Conservation (phyloP, 2,888 invertebrate genomes). For the Sphinx pinastri region DNA sequence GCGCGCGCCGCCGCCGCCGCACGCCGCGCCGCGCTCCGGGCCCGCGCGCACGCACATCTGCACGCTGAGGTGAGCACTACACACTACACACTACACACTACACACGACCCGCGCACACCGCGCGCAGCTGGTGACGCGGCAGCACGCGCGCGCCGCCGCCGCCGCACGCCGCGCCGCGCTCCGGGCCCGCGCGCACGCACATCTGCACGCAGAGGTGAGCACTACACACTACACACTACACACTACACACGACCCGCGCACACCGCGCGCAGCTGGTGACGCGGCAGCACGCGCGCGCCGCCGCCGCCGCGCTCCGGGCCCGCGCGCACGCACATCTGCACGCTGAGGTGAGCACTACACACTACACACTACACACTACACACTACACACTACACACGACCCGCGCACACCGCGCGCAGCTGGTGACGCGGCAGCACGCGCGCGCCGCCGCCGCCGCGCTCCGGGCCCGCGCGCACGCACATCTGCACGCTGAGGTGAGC, state of each 20-base stretch:
- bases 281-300: conserved; percentile 51
- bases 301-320: conserved; percentile 44
- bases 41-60: conserved; percentile 54
- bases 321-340: conserved; percentile 58
- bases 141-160: conserved; percentile 49
- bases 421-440: conserved; percentile 47
- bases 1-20: conserved; percentile 52
- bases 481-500: conserved; percentile 57
- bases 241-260: no score
- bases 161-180: conserved; percentile 50
- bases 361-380: no score
- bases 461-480: conserved; percentile 50
- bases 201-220: conserved; percentile 57
- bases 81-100: no score
- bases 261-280: conserved; percentile 38
- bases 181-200: conserved; percentile 50
- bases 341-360: conserved; percentile 50
- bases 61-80: conserved; percentile 56
- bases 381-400: no score
- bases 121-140: conserved; percentile 40
- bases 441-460: conserved; percentile 47
- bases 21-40: conserved; percentile 45
- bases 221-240: no score
- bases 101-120: conserved; percentile 37
- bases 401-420: conserved; percentile 35